A percentile compares a stretch with the other conserved stretches of the same genome.
phyloP scores from a whole-genome alignment of 2,797 vertebrate genomes.

The Monodelphis domestica region DNA sequence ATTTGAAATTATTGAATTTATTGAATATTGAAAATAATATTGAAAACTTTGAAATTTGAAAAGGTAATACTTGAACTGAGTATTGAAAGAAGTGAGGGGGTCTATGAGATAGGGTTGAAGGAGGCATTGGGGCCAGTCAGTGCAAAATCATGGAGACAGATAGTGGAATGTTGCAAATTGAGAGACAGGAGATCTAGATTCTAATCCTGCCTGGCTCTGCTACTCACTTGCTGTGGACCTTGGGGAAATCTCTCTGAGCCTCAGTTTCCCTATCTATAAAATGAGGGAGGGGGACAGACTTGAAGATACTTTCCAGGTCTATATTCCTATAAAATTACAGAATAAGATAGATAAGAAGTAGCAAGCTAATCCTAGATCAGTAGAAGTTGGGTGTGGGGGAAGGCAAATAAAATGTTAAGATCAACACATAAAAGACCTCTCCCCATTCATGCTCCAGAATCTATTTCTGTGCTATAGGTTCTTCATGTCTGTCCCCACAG shows the following conservation, averaged over 20 bases:
- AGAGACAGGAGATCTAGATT: not conserved
- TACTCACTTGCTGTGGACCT: not conserved
- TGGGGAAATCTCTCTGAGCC: not conserved
- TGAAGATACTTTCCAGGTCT: not conserved
- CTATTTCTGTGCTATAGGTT: not conserved
- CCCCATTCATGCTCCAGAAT: not conserved
- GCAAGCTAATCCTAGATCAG: not conserved
- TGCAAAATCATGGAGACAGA: not conserved
- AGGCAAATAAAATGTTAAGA: not conserved
- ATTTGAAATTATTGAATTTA: too few species aligned
- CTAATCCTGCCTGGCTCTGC: not conserved
- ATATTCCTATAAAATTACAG: not conserved
- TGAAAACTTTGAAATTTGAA: too few species aligned
- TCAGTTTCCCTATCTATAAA: not conserved
- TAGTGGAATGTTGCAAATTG: not conserved
- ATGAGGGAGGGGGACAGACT: not conserved
- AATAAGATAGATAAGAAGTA: not conserved
- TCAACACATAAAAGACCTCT: not conserved
- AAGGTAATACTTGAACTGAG: too few species aligned
- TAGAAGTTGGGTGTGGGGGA: not conserved
- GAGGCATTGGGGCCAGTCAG: not conserved
- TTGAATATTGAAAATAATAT: too few species aligned
- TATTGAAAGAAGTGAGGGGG: not conserved
- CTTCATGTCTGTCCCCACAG: slow-evolving; percentile 30
- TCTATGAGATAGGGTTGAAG: not conserved